These are phyloP conservation scores for Misgurnus anguillicaudatus DNA, from an alignment of 2,113 vertebrate genomes.

Conservation along the genomic window DNA sequence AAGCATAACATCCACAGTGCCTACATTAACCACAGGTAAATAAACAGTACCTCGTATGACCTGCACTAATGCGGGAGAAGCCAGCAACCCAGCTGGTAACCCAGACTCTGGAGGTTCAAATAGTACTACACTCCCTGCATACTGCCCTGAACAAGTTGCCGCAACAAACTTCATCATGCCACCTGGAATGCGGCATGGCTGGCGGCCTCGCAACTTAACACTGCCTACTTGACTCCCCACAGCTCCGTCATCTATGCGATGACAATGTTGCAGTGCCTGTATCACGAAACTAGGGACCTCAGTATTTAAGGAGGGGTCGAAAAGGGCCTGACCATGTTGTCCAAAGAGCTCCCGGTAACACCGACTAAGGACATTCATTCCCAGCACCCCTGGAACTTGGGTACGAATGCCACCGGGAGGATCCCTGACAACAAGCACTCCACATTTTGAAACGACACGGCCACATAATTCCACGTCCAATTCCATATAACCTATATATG, in stretches of 20 bases:
- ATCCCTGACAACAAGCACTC: too few species aligned
- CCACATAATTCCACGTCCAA: too few species aligned
- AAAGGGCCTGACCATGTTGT: not conserved
- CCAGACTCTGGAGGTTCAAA: not conserved
- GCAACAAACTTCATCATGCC: conserved; percentile 17
- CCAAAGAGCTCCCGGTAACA: conserved; percentile 25
- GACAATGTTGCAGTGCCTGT: not conserved
- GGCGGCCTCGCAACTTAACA: too few species aligned
- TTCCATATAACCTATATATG: too few species aligned
- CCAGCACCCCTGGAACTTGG: too few species aligned
- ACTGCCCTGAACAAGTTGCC: not conserved
- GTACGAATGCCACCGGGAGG: too few species aligned
- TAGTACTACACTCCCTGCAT: not conserved
- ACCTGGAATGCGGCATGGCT: not conserved
- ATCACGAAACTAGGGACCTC: not conserved
- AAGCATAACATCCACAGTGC: not conserved
- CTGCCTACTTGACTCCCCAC: too few species aligned
- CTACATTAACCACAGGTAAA: conserved; percentile 32
- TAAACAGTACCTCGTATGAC: not conserved
- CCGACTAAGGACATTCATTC: too few species aligned
- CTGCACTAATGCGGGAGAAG: not conserved
- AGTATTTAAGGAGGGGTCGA: not conserved
- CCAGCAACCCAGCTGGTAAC: conserved; percentile 18
- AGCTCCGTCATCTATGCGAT: not conserved
- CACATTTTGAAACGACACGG: too few species aligned